Evolutionary conservation across 92 coral and sea anemone species (phyloP).

Genomic region (Porites evermanni): DNA sequence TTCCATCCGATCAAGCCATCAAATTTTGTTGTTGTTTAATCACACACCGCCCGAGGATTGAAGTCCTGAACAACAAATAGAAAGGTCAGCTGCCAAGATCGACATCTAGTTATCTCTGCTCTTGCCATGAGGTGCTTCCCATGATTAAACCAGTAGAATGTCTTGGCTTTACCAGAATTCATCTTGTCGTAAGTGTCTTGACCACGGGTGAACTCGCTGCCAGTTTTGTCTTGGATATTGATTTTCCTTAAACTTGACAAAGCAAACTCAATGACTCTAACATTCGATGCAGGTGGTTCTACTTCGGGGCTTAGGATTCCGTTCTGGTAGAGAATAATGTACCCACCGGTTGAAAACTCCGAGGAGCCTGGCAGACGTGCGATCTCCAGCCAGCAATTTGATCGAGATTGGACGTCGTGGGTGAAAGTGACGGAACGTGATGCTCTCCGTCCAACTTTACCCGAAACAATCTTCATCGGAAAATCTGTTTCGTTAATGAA

Average conservation of each 20-base stretch:
- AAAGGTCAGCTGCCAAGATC: neutral
- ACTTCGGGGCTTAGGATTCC: neutral
- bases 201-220: neutral
- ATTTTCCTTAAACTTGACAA: neutral
- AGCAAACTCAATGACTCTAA: conserved; percentile 13
- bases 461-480: neutral
- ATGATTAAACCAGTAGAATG: neutral
- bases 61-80: conserved; percentile 16
- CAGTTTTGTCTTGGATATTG: conserved; percentile 15
- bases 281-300: neutral
- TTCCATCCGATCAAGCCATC: neutral
- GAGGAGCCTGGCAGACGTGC: neutral
- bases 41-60: neutral
- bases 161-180: conserved; percentile 6
- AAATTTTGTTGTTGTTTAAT: neutral
- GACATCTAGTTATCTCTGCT: neutral
- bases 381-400: neutral
- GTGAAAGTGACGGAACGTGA: neutral
- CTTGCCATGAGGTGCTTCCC: conserved; percentile 6
- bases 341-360: neutral
- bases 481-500: neutral
- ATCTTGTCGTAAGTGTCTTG: conserved; percentile 11
- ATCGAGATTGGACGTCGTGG: neutral
- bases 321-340: neutral
- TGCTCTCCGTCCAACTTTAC: neutral